phyloP scores from a whole-genome alignment of 2,797 vertebrate species.

The Oceanodroma leucorhoa region DNA sequence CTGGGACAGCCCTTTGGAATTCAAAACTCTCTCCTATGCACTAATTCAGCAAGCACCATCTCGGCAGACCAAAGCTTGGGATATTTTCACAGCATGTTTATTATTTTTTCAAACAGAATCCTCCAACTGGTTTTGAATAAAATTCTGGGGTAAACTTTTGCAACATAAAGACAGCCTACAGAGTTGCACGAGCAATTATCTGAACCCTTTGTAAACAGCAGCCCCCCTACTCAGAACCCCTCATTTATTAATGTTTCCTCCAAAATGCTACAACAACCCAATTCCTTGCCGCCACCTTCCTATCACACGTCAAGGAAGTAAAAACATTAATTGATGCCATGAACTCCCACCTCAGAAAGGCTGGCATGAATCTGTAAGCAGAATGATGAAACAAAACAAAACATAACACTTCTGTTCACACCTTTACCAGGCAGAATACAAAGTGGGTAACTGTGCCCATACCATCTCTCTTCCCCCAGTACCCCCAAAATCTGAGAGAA shows the following conservation, averaged over 20 bases:
- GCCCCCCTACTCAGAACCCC: too few species aligned
- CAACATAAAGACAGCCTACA: neutral
- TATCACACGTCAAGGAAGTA: neutral
- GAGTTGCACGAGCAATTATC: neutral
- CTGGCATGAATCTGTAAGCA: neutral
- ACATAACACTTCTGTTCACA: neutral
- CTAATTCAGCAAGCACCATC: neutral
- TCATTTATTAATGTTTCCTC: neutral
- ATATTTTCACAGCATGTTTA: neutral
- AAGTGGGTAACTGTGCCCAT: fast-evolving
- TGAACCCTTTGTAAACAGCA: neutral
- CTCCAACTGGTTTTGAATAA: neutral
- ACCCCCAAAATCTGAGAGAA: neutral
- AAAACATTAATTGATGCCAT: fast-evolving
- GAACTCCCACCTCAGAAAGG: neutral
- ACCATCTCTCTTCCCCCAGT: fast-evolving
- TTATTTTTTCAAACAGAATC: neutral
- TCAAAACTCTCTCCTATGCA: neutral
- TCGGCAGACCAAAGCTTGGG: neutral
- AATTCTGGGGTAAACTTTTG: neutral
- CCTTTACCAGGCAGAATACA: neutral
- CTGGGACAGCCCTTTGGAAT: neutral
- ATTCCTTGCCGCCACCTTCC: neutral
- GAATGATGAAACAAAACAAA: too few species aligned
- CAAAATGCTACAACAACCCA: neutral